phyloP scores from a whole-genome alignment of 1,140 invertebrate species.

The Theocolax elegans region DNA sequence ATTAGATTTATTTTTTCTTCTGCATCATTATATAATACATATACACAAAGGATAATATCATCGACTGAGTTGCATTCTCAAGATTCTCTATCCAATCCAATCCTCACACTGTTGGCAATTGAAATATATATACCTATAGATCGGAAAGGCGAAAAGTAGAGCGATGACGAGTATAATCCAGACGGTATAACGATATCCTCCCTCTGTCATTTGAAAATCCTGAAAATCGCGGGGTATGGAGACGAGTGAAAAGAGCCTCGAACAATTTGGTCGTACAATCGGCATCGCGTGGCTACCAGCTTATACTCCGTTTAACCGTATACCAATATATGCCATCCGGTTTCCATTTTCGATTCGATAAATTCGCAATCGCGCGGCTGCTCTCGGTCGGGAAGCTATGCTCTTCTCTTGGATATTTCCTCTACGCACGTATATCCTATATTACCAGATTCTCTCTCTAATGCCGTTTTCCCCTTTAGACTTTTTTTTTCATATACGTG shows the following conservation, averaged over 20 bases:
- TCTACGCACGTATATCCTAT: neutral
- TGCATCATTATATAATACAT: too few relatives aligned
- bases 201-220: neutral
- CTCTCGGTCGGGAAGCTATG: neutral
- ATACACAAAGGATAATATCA: too few relatives aligned
- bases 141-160: too few relatives aligned
- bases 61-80: too few relatives aligned
- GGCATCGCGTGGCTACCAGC: neutral
- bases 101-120: too few relatives aligned
- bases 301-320: too few relatives aligned
- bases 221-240: constrained; percentile 1
- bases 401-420: neutral
- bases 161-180: neutral
- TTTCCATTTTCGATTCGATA: constrained; percentile 10
- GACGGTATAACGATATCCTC: neutral
- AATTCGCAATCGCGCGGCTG: neutral
- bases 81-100: too few relatives aligned
- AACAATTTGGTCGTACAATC: neutral
- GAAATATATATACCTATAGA: too few relatives aligned
- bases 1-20: too few relatives aligned
- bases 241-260: constrained; percentile 47
- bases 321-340: neutral
- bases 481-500: too few relatives aligned
- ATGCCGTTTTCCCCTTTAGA: neutral
- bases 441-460: neutral